Evolutionary conservation across 2,113 vertebrate species (phyloP).

Genomic region (Leuciscus idus): DNA sequence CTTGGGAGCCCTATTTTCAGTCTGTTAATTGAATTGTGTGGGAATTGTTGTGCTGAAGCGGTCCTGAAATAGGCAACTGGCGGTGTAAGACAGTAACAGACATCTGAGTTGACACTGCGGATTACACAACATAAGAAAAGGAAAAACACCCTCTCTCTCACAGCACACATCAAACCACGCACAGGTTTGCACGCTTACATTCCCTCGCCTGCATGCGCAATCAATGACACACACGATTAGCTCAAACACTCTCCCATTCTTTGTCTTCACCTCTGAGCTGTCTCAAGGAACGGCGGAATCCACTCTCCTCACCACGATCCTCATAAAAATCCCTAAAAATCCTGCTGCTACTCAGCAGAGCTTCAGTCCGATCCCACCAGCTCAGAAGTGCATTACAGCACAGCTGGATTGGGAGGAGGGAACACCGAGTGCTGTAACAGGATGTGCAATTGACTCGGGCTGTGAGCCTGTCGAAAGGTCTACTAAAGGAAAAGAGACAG

Average conservation of each 20-base stretch:
- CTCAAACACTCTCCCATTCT: neutral
- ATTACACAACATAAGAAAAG: neutral
- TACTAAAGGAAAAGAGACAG: constrained; percentile 15
- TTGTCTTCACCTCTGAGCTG: constrained; percentile 4
- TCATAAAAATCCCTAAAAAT: constrained; percentile 1
- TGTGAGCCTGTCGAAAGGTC: neutral
- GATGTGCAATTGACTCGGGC: neutral
- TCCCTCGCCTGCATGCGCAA: neutral
- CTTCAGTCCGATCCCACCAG: neutral
- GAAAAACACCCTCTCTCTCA: neutral
- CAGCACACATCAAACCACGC: neutral
- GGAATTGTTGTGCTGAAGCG: constrained; percentile 9
- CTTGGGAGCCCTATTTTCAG: constrained; percentile 28
- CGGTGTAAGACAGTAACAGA: neutral
- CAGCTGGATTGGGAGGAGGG: constrained; percentile 21
- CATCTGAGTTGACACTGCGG: neutral
- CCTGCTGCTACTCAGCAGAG: neutral
- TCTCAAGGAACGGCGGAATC: neutral
- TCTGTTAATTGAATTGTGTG: constrained; percentile 38
- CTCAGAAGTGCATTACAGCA: constrained; percentile 27
- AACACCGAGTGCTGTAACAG: neutral
- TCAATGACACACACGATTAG: neutral
- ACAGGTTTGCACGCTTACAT: neutral
- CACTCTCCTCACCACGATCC: neutral
- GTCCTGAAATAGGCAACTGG: neutral